Evolutionary conservation across 2,888 invertebrate species (phyloP), one percentile per base, ranked within the genome.

Genomic region (Fragum fragum): DNA sequence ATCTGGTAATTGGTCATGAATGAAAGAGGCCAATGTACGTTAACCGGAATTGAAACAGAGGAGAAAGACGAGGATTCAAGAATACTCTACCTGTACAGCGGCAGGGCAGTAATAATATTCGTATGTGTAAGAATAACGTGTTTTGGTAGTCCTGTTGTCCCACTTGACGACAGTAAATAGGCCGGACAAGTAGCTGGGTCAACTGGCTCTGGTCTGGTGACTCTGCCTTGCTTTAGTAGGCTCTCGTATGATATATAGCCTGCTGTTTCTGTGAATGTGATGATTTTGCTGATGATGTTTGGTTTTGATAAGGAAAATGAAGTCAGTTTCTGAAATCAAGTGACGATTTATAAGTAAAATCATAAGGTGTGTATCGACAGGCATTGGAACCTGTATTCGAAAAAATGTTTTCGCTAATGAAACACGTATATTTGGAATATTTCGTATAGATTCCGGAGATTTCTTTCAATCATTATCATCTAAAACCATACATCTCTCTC

Each of bases 141-240:
- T 53, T 84, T 84, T 16, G 84, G 74, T 1, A 76, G 47, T 1
- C 84, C 84, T 1, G 78, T 75, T 14, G 84, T 84, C 11, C 84
- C 84, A 23, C 84, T 78, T 16, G 84, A 84, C 0, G 80, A 81
- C 42, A 84, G 32, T 18, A 78, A 66, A 26, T 81, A 47, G 42
- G 78, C 68, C 18, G 72, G 57, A 3, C 72, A 61, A n/a, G 69
- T 72, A 21, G 9, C 57, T 11, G 80, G 77, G 29, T 84, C 63
- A 32, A 63, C 32, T 36, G 68, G 29, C 1, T 55, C 55, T 14
- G 77, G 47, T 23, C 36, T 18, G 0, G 75, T 83, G 5, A 83
- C 61, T 55, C 70, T 74, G 7, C 18, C 71, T n/a, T 7, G 68
- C 9, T 66, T 68, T 11, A 77, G 75, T 36, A 83, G 47, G 26